These are phyloP conservation scores for Acholoe squamosa DNA, from an alignment of 2,888 invertebrate species.

Conservation along the genomic window DNA sequence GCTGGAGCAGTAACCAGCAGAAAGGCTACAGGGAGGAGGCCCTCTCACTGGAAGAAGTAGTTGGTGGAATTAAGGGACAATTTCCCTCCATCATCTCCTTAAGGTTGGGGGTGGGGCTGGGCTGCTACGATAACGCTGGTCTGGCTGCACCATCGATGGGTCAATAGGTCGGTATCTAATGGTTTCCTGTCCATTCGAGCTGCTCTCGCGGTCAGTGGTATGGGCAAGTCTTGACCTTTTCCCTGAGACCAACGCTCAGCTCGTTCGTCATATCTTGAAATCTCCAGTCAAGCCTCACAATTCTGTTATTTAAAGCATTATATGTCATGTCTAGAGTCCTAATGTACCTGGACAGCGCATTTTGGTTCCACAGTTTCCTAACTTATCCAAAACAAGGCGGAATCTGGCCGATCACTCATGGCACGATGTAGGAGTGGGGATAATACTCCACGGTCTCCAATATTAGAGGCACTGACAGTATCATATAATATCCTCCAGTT, in stretches of 20 bases:
- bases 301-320: no score
- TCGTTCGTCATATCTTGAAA: no score
- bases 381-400: no score
- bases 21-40: neutral
- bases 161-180: constrained; percentile 2
- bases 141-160: neutral
- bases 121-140: neutral
- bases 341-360: no score
- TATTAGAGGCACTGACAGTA: no score
- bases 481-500: no score
- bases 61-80: constrained; percentile 36
- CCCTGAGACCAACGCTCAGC: neutral
- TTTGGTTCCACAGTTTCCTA: no score
- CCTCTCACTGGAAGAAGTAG: constrained; percentile 1
- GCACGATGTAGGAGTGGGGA: no score
- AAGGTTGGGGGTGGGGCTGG: constrained; percentile 20
- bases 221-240: neutral
- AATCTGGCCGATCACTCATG: no score
- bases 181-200: neutral
- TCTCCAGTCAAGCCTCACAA: no score
- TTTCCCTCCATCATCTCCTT: constrained; percentile 54
- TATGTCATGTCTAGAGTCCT: no score
- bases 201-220: neutral
- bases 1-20: neutral
- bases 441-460: no score